These are phyloP conservation scores for Tetramorium simillimum DNA, from an alignment of 1,140 invertebrate genomes.

Conservation along the genomic window DNA sequence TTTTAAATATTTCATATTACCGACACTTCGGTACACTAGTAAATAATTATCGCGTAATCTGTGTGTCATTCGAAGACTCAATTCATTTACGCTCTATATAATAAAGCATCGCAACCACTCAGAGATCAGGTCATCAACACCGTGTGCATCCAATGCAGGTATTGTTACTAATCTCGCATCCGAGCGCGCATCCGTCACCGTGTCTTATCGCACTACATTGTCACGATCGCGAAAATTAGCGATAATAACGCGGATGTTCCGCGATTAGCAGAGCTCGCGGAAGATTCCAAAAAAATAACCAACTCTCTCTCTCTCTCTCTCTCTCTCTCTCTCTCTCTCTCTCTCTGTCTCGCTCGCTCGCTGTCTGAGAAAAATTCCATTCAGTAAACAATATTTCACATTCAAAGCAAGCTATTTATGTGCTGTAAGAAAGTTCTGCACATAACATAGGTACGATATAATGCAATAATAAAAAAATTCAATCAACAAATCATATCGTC, in stretches of 20 bases:
- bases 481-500: neutral
- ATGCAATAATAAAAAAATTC: neutral
- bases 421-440: no score
- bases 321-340: no score
- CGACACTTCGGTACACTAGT: neutral
- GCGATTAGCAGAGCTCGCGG: neutral
- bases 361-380: neutral
- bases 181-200: constrained; percentile 53
- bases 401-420: neutral
- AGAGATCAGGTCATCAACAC: constrained; percentile 24
- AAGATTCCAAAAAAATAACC: neutral
- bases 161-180: constrained; percentile 59
- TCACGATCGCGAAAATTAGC: constrained; percentile 59
- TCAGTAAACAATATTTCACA: neutral
- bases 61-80: neutral
- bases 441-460: neutral
- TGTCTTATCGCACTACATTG: constrained; percentile 66
- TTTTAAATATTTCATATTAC: neutral
- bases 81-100: constrained; percentile 24
- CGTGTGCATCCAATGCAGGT: constrained; percentile 22
- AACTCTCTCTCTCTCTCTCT: no score
- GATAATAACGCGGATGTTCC: constrained; percentile 61
- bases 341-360: no score
- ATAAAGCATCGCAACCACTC: neutral
- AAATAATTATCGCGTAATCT: neutral